phyloP scores from a whole-genome alignment of 2,113 vertebrate genomes.

The Sardina pilchardus region DNA sequence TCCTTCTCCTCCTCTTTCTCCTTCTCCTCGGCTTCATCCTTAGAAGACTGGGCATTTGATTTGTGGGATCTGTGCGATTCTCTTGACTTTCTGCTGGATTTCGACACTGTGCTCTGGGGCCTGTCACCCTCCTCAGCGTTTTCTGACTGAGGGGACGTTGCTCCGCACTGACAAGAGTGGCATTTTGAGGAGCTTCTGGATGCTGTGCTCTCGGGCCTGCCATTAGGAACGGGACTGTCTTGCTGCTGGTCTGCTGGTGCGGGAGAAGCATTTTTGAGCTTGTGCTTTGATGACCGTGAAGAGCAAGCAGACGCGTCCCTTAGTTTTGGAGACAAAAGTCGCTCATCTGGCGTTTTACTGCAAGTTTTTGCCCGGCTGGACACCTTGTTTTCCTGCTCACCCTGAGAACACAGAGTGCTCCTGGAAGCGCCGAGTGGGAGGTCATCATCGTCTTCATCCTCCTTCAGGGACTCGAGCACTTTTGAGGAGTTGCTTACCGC shows the following conservation, averaged over 20 bases:
- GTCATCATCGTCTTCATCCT: constrained; percentile 50
- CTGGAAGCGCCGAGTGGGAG: constrained; percentile 55
- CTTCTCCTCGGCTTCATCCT: background rate
- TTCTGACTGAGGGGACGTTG: constrained; percentile 21
- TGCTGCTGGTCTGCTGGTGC: constrained; percentile 31
- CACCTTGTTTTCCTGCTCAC: background rate
- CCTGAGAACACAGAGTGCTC: constrained; percentile 32
- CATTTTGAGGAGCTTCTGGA: constrained; percentile 44
- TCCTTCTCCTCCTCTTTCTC: background rate
- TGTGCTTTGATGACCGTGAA: constrained; percentile 41
- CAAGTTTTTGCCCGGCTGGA: background rate
- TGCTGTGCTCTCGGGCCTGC: constrained; percentile 19
- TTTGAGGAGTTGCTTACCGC: constrained; percentile 51
- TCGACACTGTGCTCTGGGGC: constrained; percentile 40
- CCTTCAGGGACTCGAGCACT: constrained; percentile 45
- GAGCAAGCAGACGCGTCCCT: constrained; percentile 40
- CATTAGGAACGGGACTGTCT: background rate
- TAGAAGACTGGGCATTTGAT: background rate
- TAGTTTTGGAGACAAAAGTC: constrained; percentile 39
- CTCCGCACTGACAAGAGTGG: constrained; percentile 49
- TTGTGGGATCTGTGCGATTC: constrained; percentile 24
- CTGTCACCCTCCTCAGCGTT: constrained; percentile 31
- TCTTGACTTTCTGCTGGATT: constrained; percentile 39
- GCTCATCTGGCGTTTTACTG: background rate
- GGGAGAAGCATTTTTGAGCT: constrained; percentile 32